Evolutionary conservation across 1,140 invertebrate genomes (phyloP).

Genomic region (Neodiprion pinetum): DNA sequence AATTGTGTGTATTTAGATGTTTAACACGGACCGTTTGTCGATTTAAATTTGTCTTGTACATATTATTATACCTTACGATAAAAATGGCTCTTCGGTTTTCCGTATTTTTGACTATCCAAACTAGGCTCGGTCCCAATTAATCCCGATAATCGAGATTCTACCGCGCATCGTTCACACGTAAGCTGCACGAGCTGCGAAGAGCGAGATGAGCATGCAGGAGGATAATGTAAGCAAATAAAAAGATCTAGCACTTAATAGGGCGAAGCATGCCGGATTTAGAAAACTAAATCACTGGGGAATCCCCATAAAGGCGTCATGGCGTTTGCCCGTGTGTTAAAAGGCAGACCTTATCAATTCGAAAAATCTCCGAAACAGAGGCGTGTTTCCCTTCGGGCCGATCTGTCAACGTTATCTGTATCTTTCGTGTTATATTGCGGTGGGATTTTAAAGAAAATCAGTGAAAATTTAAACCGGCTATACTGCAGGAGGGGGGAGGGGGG

Average conservation of each 20-base stretch:
- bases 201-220: too few species aligned
- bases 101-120: too few species aligned
- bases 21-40: slow-evolving; percentile 14
- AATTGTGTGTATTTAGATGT: too few species aligned
- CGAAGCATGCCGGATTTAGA: too few species aligned
- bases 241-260: too few species aligned
- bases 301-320: too few species aligned
- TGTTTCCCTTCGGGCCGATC: slow-evolving; percentile 37
- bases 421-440: slow-evolving; percentile 13
- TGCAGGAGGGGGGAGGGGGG: background rate
- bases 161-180: too few species aligned
- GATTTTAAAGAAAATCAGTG: slow-evolving; percentile 60
- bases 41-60: slow-evolving; percentile 3
- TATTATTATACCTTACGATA: background rate
- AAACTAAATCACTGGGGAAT: too few species aligned
- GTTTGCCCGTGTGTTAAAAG: too few species aligned
- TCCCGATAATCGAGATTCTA: slow-evolving; percentile 16
- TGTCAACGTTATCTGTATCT: slow-evolving; percentile 54
- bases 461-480: slow-evolving; percentile 54
- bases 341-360: slow-evolving; percentile 21
- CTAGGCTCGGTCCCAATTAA: too few species aligned
- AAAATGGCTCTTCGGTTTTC: slow-evolving; percentile 18
- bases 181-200: too few species aligned
- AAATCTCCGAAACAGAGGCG: slow-evolving; percentile 39
- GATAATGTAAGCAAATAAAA: too few species aligned